These are phyloP conservation scores for Caiman crocodilus DNA, from an alignment of 2,797 vertebrate genomes.

Conservation along the genomic window DNA sequence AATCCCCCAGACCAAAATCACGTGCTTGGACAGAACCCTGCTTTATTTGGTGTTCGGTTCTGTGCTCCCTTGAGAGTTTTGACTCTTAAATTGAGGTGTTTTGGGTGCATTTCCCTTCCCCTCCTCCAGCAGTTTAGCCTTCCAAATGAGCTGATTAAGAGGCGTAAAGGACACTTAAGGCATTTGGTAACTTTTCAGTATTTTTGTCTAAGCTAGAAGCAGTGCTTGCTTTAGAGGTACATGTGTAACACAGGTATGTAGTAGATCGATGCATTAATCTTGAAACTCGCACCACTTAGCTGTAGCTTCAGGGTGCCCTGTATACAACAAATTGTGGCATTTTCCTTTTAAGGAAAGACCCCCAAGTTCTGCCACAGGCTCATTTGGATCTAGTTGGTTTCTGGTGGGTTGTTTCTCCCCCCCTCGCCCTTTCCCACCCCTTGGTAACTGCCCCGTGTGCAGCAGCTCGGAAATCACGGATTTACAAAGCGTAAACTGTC, in stretches of 20 bases:
- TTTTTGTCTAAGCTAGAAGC: conserved; percentile 48
- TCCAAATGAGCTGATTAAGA: conserved; percentile 11
- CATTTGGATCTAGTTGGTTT: conserved; percentile 6
- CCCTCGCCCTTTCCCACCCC: background rate
- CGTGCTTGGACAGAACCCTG: conserved; percentile 41
- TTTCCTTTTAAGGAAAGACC: conserved; percentile 27
- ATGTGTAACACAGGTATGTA: background rate
- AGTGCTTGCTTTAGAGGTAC: conserved; percentile 13
- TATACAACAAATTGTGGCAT: background rate
- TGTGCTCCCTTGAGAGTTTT: conserved; percentile 46
- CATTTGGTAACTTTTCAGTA: conserved; percentile 7
- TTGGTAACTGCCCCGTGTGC: background rate
- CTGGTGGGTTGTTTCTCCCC: background rate
- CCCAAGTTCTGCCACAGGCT: conserved; percentile 2
- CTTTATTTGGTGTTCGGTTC: conserved; percentile 43
- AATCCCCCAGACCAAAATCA: conserved; percentile 8
- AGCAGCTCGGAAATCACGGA: background rate
- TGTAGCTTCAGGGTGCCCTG: conserved; percentile 7
- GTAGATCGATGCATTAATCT: conserved; percentile 1
- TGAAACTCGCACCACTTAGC: conserved; percentile 20
- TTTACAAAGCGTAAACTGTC: background rate
- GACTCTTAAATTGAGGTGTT: background rate
- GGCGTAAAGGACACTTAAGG: background rate
- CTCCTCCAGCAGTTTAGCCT: background rate
- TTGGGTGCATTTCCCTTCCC: conserved; percentile 13